Percentiles rank a stretch among this genome's conserved stretches.
Evolutionary conservation across 1,140 invertebrate genomes (phyloP).

Genomic region (Drosophila ohnishii): DNA sequence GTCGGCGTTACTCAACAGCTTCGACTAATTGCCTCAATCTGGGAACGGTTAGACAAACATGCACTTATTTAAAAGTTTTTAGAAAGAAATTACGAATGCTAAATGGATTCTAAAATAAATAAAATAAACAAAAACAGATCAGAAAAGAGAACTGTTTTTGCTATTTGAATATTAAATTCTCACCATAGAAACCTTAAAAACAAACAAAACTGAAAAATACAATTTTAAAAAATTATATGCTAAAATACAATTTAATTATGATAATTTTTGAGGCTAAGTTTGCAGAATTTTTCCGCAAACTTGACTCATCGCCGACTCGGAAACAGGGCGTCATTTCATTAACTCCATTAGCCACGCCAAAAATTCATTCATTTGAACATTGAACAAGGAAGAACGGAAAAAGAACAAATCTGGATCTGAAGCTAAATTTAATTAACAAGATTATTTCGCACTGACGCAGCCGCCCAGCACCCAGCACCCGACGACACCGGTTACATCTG

Average conservation of each 20-base stretch:
- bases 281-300: constrained; percentile 7
- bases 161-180: neutral
- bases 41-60: constrained; percentile 13
- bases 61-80: neutral
- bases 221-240: neutral
- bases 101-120: neutral
- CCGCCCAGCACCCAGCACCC: constrained; percentile 3
- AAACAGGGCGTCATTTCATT: constrained; percentile 11
- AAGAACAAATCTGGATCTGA: constrained; percentile 30
- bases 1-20: constrained; percentile 48
- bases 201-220: neutral
- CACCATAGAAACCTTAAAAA: neutral
- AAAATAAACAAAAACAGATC: neutral
- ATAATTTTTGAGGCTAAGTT: neutral
- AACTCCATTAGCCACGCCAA: constrained; percentile 12
- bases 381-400: constrained; percentile 25
- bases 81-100: neutral
- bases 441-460: constrained; percentile 39
- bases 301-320: constrained; percentile 7
- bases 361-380: constrained; percentile 20
- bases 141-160: neutral
- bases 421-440: constrained; percentile 48
- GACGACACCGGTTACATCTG: constrained; percentile 41
- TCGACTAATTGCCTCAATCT: constrained; percentile 9
- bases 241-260: neutral